A percentile compares a stretch with the other conserved stretches of the same genome.
Conservation (phyloP, 2,888 invertebrate genomes). For the Cephus sareptanus region DNA sequence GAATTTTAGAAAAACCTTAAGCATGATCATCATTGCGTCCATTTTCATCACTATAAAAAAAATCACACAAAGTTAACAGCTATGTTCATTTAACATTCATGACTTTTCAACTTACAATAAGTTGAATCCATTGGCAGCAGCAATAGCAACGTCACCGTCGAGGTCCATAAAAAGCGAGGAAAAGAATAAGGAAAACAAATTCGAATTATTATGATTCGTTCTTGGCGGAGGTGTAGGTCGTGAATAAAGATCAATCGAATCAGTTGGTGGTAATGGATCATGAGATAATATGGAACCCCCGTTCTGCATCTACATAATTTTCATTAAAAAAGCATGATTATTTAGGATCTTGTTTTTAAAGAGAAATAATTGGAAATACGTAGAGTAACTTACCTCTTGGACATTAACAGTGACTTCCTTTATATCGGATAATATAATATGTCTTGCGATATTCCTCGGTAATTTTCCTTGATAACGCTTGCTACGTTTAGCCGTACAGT, state of each 20-base stretch:
- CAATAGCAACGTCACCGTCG: conserved; percentile 55
- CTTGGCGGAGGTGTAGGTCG: conserved; percentile 62
- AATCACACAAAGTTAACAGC: background rate
- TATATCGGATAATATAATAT: conserved; percentile 78
- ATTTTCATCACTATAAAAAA: conserved; percentile 30
- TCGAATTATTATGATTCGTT: conserved; percentile 44
- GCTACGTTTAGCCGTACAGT: conserved; percentile 72
- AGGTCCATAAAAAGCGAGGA: conserved; percentile 80
- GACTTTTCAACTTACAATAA: conserved; percentile 39
- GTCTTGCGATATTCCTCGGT: conserved; percentile 76
- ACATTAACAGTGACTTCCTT: conserved; percentile 73
- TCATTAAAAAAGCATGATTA: too few species aligned
- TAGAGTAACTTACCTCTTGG: conserved; percentile 67
- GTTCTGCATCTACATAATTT: conserved; percentile 61
- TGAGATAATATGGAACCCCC: conserved; percentile 76
- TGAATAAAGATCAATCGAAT: conserved; percentile 79
- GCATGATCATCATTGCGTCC: conserved; percentile 30
- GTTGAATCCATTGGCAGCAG: conserved; percentile 34
- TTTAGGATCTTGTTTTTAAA: too few species aligned
- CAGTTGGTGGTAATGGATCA: conserved; percentile 83
- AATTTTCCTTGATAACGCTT: conserved; percentile 73
- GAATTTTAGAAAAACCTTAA: conserved; percentile 12
- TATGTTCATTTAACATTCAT: background rate
- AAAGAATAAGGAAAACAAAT: conserved; percentile 67
- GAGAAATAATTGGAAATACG: background rate